Conservation (phyloP, 2,888 invertebrate species). For the Diaperis boleti region DNA sequence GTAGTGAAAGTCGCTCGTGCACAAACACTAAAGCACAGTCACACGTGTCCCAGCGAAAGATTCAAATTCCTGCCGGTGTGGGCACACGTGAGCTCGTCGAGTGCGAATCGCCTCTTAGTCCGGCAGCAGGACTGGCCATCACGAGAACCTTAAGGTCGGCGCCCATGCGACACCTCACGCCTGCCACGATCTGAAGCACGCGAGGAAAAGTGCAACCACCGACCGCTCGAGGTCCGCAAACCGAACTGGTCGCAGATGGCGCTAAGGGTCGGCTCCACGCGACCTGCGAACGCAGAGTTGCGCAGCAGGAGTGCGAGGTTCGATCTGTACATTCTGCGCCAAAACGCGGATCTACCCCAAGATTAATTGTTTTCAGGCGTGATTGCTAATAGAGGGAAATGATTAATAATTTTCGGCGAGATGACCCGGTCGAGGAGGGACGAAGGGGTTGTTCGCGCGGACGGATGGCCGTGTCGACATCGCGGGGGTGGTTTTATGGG, state of each 20-base stretch:
- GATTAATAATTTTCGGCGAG: conserved; percentile 41
- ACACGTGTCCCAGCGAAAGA: conserved; percentile 19
- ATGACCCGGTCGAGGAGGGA: neutral
- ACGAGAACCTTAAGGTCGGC: conserved; percentile 1
- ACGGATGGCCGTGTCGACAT: neutral
- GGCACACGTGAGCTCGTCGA: conserved; percentile 1
- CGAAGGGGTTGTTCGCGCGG: conserved; percentile 9
- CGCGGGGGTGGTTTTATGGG: neutral
- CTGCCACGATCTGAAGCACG: conserved; percentile 36
- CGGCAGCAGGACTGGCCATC: neutral
- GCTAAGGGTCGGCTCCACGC: conserved; percentile 55
- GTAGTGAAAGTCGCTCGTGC: conserved; percentile 15
- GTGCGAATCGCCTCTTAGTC: neutral
- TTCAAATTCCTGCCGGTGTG: conserved; percentile 2
- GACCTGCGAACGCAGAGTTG: conserved; percentile 53
- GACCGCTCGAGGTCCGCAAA: conserved; percentile 48
- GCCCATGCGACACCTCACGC: conserved; percentile 21
- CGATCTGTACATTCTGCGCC: conserved; percentile 52
- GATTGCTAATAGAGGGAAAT: conserved; percentile 47
- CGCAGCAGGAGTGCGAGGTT: conserved; percentile 50
- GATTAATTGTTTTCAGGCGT: conserved; percentile 49
- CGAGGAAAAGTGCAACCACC: conserved; percentile 53
- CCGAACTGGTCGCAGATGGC: conserved; percentile 58
- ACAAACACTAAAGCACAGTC: conserved; percentile 28
- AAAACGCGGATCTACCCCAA: conserved; percentile 49